These are phyloP conservation scores for Streptopelia turtur DNA, from an alignment of 2,797 vertebrate species.

Conservation along the genomic window DNA sequence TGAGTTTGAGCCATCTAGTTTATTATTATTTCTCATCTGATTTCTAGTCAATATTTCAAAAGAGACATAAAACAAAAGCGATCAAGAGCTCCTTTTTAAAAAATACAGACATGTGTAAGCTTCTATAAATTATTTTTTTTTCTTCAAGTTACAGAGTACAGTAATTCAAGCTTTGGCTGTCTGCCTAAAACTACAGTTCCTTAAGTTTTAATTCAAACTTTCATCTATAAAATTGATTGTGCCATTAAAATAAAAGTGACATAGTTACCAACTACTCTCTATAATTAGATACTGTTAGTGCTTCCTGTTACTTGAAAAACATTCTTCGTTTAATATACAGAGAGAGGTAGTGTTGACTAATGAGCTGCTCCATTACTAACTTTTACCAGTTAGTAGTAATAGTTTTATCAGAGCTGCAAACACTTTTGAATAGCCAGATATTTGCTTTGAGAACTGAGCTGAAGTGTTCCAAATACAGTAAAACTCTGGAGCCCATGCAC, in stretches of 20 bases:
- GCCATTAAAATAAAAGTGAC: slow-evolving; percentile 71
- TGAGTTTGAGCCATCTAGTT: background rate
- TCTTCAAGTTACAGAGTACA: slow-evolving; percentile 34
- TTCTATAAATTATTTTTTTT: slow-evolving; percentile 26
- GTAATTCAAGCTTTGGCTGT: slow-evolving; percentile 65
- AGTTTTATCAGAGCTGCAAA: slow-evolving; percentile 58
- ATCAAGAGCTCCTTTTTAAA: slow-evolving; percentile 21
- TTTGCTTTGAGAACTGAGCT: slow-evolving; percentile 48
- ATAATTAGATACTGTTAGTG: slow-evolving; percentile 73
- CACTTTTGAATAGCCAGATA: slow-evolving; percentile 44
- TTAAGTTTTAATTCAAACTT: slow-evolving; percentile 73
- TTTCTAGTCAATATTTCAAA: slow-evolving; percentile 28
- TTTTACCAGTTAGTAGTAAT: slow-evolving; percentile 66
- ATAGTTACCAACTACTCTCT: slow-evolving; percentile 59
- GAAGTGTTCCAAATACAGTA: slow-evolving; percentile 18
- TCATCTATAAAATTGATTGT: slow-evolving; percentile 75
- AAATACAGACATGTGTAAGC: slow-evolving; percentile 13
- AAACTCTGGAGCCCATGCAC: background rate
- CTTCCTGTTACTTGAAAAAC: slow-evolving; percentile 73
- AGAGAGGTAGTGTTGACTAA: slow-evolving; percentile 68
- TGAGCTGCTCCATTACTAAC: slow-evolving; percentile 67
- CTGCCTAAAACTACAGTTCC: slow-evolving; percentile 67
- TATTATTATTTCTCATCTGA: slow-evolving; percentile 30
- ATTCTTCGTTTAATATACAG: slow-evolving; percentile 69
- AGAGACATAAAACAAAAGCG: slow-evolving; percentile 53